Percentiles rank a stretch among this genome's conserved stretches.
Evolutionary conservation across 2,888 invertebrate genomes (phyloP).

Genomic region (Rutpela maculata): DNA sequence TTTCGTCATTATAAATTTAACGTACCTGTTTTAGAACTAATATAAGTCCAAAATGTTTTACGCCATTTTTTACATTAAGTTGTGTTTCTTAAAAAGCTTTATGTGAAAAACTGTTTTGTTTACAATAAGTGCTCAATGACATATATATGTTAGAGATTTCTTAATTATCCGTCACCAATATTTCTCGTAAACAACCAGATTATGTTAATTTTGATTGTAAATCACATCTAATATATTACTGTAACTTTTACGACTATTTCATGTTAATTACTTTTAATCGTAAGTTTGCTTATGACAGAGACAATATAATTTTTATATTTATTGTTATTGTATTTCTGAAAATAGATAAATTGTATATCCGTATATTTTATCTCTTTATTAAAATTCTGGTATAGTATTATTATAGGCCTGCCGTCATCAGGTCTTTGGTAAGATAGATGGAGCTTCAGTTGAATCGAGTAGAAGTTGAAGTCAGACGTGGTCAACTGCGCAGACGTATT

Average conservation of each 20-base stretch:
- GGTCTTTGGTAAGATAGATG: too few species aligned
- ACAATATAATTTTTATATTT: conserved; percentile 20
- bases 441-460: too few species aligned
- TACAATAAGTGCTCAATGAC: neutral
- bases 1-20: too few species aligned
- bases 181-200: conserved; percentile 21
- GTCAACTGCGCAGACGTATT: too few species aligned
- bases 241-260: conserved; percentile 23
- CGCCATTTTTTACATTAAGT: too few species aligned
- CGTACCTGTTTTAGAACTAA: too few species aligned
- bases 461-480: too few species aligned
- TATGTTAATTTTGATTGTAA: conserved; percentile 23
- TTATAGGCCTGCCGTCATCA: too few species aligned
- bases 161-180: neutral
- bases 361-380: conserved; percentile 8
- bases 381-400: conserved; percentile 5
- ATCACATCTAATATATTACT: conserved; percentile 27
- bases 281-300: conserved; percentile 7
- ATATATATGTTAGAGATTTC: neutral
- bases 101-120: neutral
- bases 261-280: conserved; percentile 20
- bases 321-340: neutral
- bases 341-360: neutral
- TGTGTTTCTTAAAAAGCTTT: too few species aligned
- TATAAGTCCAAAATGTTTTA: too few species aligned